phyloP scores from a whole-genome alignment of 2,113 vertebrate species.

The Cephalopterus ornatus region DNA sequence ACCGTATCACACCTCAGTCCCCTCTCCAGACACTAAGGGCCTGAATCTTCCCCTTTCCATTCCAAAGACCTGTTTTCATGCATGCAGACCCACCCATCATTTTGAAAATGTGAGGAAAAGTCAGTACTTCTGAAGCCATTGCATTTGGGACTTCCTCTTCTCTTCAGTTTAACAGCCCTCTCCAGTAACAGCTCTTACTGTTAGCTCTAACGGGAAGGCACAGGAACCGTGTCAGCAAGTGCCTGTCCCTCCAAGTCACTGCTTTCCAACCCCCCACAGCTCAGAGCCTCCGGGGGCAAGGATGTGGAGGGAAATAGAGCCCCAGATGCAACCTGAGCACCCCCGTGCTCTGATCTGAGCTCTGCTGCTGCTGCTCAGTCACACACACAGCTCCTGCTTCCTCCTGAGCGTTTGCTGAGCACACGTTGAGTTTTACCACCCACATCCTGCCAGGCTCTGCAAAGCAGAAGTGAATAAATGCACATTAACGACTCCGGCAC shows the following conservation, averaged over 20 bases:
- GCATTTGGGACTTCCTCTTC: neutral
- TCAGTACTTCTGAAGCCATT: neutral
- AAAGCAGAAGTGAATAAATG: constrained; percentile 38
- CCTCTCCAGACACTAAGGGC: neutral
- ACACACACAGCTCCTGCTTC: neutral
- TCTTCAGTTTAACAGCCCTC: neutral
- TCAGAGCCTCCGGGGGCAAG: fast-evolving
- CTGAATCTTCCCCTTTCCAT: neutral
- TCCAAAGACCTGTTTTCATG: neutral
- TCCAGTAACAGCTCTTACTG: neutral
- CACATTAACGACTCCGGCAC: neutral
- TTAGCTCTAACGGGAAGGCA: neutral
- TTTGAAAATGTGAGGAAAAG: neutral
- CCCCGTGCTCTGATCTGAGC: neutral
- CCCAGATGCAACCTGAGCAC: neutral
- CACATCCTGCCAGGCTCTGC: constrained; percentile 50
- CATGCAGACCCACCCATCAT: neutral
- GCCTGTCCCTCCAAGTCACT: neutral
- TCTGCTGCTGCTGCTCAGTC: neutral
- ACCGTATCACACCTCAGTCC: fast-evolving
- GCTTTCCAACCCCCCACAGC: neutral
- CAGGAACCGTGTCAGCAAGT: neutral
- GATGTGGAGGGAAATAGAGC: neutral
- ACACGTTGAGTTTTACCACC: neutral
- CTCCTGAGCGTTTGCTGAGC: neutral